These are phyloP conservation scores for Caenorhabditis macrosperma DNA, from an alignment of 2,888 invertebrate species.

Conservation along the genomic window DNA sequence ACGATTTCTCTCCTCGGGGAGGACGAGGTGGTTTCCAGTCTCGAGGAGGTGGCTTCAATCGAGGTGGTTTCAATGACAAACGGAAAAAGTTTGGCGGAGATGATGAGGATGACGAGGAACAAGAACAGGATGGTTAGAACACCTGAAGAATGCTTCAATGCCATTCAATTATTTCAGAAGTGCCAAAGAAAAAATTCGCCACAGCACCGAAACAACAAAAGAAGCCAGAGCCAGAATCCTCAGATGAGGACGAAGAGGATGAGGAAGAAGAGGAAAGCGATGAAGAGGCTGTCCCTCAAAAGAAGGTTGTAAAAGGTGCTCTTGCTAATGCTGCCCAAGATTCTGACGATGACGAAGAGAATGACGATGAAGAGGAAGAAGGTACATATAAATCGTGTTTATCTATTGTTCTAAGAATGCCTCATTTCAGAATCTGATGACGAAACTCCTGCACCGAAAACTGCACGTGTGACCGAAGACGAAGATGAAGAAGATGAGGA, in stretches of 20 bases:
- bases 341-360: constrained; percentile 56
- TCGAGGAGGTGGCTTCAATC: constrained; percentile 33
- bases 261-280: constrained; percentile 64
- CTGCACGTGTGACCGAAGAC: too few relatives aligned
- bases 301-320: constrained; percentile 40
- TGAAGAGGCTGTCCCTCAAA: constrained; percentile 38
- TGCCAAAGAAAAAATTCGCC: constrained; percentile 55
- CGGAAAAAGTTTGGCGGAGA: constrained; percentile 60
- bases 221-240: constrained; percentile 21
- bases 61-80: constrained; percentile 61
- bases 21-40: constrained; percentile 50
- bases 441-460: constrained; percentile 20
- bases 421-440: constrained; percentile 27
- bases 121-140: too few relatives aligned
- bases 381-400: background rate
- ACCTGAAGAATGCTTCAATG: too few relatives aligned
- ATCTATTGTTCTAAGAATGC: too few relatives aligned
- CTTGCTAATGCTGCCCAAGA: constrained; percentile 42
- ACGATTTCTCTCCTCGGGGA: constrained; percentile 51
- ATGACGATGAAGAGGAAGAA: constrained; percentile 56
- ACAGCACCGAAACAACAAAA: constrained; percentile 23
- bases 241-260: constrained; percentile 60
- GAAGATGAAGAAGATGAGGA: constrained; percentile 65
- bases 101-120: constrained; percentile 61
- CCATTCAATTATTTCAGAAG: constrained; percentile 44